Base-by-base conservation (phyloP, 1,140 invertebrate genomes). In the Drosophila quadrilineata region DNA sequence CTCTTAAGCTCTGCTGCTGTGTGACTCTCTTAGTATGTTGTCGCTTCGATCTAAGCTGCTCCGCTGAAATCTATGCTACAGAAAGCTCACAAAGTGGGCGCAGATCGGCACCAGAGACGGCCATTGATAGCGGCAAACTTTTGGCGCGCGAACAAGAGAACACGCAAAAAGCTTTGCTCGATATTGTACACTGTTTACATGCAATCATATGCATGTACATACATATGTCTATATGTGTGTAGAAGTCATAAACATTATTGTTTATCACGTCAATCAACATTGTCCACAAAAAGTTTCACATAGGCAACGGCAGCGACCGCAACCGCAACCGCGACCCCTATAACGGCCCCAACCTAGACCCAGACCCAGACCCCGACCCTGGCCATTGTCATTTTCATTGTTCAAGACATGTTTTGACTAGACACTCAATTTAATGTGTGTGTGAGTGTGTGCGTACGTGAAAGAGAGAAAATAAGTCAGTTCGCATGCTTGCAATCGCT, bases 301-400 rank as follows among this genome's bases (percentile, higher is more conserved):
- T n/a, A n/a, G n/a, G n/a, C n/a, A n/a, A n/a, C 36, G 5, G 9
- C 22, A 17, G 31, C 19, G 22, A 12, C 35, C 19, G 9, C 8
- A 35, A n/a, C 21, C 26, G 8, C 16, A 12, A 6, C 8, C 33
- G 10, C 12, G 2, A 14, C 16, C 33, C 8, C 19, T 21, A 22
- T 26, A n/a, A n/a, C n/a, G n/a, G n/a, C n/a, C n/a, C n/a, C n/a
- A n/a, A n/a, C n/a, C n/a, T n/a, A n/a, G 10, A 6, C 31, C 24
- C 22, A 29, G 41, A 38, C 40, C 22, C 10, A 29, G 43, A 57
- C 33, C 43, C 14, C 33, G 53, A 59, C 53, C 53, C 54, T n/a
- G 48, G 54, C 54, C 48, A 60, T 60, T 54, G 68, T 60, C 48
- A 54, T 54, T 58, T 59, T 21, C 48, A 70, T 70, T 59, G 62